Percentiles rank a stretch among this genome's conserved stretches.
Conservation (phyloP, 2,113 vertebrate genomes). For the Oplegnathus fasciatus region DNA sequence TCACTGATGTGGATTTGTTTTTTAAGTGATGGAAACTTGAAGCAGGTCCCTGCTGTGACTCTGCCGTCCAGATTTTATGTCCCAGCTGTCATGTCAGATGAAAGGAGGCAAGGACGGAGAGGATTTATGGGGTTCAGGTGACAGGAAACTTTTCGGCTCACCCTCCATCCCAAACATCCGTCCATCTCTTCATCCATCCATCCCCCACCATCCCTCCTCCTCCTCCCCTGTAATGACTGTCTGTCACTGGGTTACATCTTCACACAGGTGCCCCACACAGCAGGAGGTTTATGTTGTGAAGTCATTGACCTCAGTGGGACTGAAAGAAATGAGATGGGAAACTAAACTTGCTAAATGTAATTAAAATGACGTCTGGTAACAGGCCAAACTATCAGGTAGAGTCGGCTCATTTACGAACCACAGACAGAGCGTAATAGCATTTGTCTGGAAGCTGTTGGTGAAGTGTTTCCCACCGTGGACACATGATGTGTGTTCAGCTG, state of each 20-base stretch:
- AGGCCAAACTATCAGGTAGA: background rate
- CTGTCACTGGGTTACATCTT: conserved; percentile 47
- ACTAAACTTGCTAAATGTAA: background rate
- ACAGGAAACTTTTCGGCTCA: conserved; percentile 4
- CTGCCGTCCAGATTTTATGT: conserved; percentile 13
- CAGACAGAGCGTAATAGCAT: background rate
- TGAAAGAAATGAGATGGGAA: background rate
- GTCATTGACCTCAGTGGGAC: background rate
- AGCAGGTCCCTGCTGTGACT: background rate
- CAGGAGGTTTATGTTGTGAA: conserved; percentile 15
- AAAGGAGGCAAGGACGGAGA: background rate
- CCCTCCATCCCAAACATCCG: background rate
- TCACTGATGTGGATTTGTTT: background rate
- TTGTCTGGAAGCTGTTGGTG: background rate
- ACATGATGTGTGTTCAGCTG: background rate
- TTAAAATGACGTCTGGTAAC: background rate
- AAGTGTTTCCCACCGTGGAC: background rate
- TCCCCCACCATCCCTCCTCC: background rate
- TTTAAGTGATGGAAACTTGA: background rate
- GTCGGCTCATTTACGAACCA: background rate
- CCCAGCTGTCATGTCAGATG: conserved; percentile 17
- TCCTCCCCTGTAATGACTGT: background rate
- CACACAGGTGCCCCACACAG: conserved; percentile 52
- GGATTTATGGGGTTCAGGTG: conserved; percentile 50
- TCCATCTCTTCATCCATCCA: conserved; percentile 9